phyloP scores from a whole-genome alignment of 2,113 vertebrate species.

The Taxidea taxus region DNA sequence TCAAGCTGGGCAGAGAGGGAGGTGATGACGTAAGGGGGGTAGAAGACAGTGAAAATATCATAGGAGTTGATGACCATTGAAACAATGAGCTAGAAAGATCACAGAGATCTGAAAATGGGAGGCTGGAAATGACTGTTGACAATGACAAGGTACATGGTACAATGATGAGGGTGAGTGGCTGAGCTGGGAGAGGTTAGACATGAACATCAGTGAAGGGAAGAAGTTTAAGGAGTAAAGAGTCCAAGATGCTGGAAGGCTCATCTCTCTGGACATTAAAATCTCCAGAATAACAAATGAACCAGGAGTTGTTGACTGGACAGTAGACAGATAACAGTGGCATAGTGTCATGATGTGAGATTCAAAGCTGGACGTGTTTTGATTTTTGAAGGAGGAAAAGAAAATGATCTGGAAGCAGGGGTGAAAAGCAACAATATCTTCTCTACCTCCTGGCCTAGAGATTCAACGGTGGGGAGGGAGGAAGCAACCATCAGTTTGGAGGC shows the following conservation, averaged over 20 bases:
- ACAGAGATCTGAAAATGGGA: not conserved
- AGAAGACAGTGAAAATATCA: not conserved
- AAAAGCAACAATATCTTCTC: not conserved
- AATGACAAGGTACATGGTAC: not conserved
- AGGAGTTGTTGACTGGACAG: not conserved
- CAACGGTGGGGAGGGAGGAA: conserved; percentile 11
- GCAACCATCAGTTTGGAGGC: not conserved
- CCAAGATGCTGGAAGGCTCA: not conserved
- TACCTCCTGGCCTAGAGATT: not conserved
- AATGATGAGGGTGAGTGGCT: not conserved
- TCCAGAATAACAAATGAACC: not conserved
- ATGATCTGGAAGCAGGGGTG: not conserved
- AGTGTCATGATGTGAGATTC: not conserved
- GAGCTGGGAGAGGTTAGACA: not conserved
- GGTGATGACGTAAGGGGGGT: not conserved
- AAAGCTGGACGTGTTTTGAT: conserved; percentile 4
- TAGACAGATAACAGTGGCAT: not conserved
- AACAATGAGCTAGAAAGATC: not conserved
- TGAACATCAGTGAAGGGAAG: not conserved
- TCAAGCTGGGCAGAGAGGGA: not conserved
- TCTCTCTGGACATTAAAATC: not conserved
- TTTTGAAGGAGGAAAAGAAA: conserved; percentile 10
- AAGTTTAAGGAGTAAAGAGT: not conserved
- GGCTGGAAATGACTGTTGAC: not conserved
- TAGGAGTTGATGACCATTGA: not conserved